Percentiles rank a stretch among this genome's conserved stretches.
These are phyloP conservation scores for Azemiops feae DNA, from an alignment of 2,113 vertebrate species.

Conservation along the genomic window DNA sequence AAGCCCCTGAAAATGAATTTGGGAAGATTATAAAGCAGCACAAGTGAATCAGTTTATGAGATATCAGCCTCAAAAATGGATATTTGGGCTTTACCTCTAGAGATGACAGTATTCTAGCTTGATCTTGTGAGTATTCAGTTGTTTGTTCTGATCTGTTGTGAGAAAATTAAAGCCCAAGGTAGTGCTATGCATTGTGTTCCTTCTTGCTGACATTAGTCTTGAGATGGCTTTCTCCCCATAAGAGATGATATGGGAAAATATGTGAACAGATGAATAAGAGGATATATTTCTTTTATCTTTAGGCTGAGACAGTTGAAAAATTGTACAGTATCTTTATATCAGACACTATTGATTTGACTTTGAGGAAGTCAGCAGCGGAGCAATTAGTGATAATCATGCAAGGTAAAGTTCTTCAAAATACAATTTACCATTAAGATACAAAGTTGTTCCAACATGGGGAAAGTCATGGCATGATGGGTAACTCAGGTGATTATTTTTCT, in stretches of 20 bases:
- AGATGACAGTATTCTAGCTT: background rate
- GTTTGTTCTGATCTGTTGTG: background rate
- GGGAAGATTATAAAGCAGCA: background rate
- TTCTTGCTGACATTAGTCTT: background rate
- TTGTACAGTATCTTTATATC: conserved; percentile 85
- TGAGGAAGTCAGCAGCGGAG: conserved; percentile 88
- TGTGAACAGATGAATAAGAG: background rate
- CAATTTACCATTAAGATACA: background rate
- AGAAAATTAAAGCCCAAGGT: background rate
- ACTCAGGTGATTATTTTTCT: background rate
- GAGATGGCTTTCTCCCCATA: background rate
- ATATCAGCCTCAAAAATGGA: background rate
- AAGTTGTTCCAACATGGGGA: background rate
- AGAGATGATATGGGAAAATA: background rate
- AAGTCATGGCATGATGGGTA: background rate
- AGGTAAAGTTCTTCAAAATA: conserved; percentile 71
- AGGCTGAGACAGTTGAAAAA: conserved; percentile 89
- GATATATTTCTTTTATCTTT: conserved; percentile 49
- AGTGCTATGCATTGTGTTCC: background rate
- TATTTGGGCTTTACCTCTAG: too few relatives aligned
- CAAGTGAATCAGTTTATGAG: background rate
- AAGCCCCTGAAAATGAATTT: background rate
- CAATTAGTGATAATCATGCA: conserved; percentile 90
- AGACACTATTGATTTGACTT: conserved; percentile 79
- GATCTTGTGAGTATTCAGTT: background rate